These are phyloP conservation scores for Numenius phaeopus DNA, from an alignment of 2,797 vertebrate species.

Conservation along the genomic window DNA sequence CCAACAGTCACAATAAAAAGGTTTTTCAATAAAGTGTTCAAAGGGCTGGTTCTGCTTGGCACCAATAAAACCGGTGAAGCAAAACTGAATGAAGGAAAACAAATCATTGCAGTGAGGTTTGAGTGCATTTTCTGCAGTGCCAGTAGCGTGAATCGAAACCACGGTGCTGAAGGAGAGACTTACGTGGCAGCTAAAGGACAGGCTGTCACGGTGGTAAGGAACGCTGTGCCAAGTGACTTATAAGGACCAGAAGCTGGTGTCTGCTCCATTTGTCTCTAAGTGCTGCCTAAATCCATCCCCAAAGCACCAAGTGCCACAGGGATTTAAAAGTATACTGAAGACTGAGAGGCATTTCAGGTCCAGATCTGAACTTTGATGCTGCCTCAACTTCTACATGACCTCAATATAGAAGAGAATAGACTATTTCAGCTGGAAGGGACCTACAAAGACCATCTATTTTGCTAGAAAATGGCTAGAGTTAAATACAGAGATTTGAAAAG, in stretches of 20 bases:
- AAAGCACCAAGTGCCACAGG: background rate
- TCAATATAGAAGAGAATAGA: background rate
- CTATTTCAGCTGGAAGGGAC: background rate
- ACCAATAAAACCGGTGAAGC: background rate
- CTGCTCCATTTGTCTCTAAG: background rate
- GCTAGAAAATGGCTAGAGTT: background rate
- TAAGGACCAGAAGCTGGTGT: background rate
- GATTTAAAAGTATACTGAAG: background rate
- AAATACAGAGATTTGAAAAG: background rate
- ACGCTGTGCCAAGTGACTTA: background rate
- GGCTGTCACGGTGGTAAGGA: background rate
- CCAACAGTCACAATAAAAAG: background rate
- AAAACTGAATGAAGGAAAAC: background rate
- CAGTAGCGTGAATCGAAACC: background rate
- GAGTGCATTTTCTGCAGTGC: background rate
- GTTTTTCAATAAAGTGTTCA: background rate
- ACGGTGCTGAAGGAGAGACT: background rate
- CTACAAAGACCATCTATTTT: background rate
- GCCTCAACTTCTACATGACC: background rate
- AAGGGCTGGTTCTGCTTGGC: slow-evolving; percentile 13
- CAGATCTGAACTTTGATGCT: background rate
- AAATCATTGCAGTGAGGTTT: background rate
- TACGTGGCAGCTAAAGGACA: background rate
- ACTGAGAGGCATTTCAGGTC: background rate
- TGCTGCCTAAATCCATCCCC: background rate